A percentile compares a stretch with the other conserved stretches of the same genome.
phyloP scores from a whole-genome alignment of 2,888 invertebrate genomes.

The Seira ritae region DNA sequence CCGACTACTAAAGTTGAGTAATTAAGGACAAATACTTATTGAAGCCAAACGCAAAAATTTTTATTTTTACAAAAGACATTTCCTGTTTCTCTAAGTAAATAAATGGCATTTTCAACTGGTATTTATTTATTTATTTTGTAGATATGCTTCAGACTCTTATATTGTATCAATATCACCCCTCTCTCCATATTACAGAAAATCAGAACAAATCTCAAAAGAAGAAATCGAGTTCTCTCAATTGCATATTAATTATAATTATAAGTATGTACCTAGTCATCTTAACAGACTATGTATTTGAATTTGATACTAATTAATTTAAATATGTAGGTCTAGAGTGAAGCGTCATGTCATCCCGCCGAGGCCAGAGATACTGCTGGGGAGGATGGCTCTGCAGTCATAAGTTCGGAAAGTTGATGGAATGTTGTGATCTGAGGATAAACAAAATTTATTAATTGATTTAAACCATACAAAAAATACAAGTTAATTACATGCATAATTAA shows the following conservation, averaged over 20 bases:
- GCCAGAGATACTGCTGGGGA: conserved; percentile 33
- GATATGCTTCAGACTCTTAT: conserved; percentile 4
- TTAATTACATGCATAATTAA: no score
- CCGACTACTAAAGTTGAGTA: no score
- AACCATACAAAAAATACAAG: neutral
- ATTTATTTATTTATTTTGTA: neutral
- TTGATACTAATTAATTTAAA: no score
- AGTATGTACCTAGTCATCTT: no score
- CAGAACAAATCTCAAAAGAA: no score
- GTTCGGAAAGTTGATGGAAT: conserved; percentile 72
- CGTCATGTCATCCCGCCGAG: conserved; percentile 34
- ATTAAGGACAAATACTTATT: neutral
- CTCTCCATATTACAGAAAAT: no score
- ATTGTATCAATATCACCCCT: no score
- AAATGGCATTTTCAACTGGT: conserved; percentile 4
- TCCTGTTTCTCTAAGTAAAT: neutral
- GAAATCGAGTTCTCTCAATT: no score
- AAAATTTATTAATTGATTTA: conserved; percentile 22
- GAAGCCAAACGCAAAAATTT: neutral
- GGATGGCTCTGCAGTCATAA: conserved; percentile 67
- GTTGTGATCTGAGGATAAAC: conserved; percentile 66
- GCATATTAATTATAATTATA: no score
- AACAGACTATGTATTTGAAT: no score
- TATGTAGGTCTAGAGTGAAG: neutral
- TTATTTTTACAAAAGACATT: neutral